These are phyloP conservation scores for Xanthia icteritia DNA, from an alignment of 2,888 invertebrate species.

Conservation along the genomic window DNA sequence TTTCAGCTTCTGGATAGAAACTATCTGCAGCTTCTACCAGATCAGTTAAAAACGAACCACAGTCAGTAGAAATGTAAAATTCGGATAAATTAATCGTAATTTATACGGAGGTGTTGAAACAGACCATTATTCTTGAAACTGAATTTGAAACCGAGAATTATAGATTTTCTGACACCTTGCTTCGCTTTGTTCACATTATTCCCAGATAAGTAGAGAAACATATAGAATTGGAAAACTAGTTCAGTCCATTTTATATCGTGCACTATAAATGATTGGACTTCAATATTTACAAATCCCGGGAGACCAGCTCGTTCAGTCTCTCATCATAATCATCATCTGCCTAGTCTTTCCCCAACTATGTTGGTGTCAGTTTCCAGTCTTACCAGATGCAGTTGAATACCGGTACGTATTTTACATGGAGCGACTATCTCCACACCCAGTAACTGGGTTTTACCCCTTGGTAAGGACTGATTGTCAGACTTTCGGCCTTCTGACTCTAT, in stretches of 20 bases:
- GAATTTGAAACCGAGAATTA: background rate
- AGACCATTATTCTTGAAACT: background rate
- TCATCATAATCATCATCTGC: background rate
- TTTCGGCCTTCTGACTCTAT: background rate
- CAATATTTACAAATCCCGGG: slow-evolving; percentile 12
- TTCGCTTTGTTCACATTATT: slow-evolving; percentile 1
- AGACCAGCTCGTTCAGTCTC: background rate
- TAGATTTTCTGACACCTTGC: slow-evolving; percentile 5
- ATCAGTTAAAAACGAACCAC: background rate
- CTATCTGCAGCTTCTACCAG: background rate
- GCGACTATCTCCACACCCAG: background rate
- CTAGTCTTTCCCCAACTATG: background rate
- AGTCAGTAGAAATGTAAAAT: background rate
- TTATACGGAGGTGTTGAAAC: background rate
- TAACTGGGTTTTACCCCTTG: background rate
- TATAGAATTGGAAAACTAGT: slow-evolving; percentile 16
- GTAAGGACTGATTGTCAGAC: background rate
- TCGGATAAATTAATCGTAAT: background rate
- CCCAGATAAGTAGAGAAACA: slow-evolving; percentile 6
- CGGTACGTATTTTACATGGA: background rate
- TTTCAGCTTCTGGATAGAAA: background rate
- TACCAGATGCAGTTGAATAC: background rate
- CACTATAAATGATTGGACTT: slow-evolving; percentile 29
- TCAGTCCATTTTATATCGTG: slow-evolving; percentile 2
- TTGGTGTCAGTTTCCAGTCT: background rate